Percentiles rank a stretch among this genome's conserved stretches.
Evolutionary conservation across 1,140 invertebrate genomes (phyloP).

Genomic region (Drosophila mayri): DNA sequence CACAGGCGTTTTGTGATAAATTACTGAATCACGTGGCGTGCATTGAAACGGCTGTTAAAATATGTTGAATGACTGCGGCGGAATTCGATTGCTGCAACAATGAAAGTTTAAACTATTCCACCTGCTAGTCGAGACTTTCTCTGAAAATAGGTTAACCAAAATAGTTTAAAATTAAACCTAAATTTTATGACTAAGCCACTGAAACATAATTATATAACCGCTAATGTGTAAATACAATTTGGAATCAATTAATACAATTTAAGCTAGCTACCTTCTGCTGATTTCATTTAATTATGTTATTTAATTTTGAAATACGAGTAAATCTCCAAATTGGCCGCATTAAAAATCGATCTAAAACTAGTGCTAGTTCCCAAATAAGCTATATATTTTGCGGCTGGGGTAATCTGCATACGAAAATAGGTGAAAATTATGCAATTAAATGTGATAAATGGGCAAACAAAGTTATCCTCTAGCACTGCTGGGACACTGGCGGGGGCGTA

Average conservation of each 20-base stretch:
- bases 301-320: neutral
- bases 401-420: conserved; percentile 25
- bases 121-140: conserved; percentile 24
- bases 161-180: neutral
- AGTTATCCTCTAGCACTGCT: conserved; percentile 12
- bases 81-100: conserved; percentile 21
- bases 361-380: conserved; percentile 34
- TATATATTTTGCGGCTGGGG: conserved; percentile 4
- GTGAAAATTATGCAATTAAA: conserved; percentile 80
- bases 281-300: neutral
- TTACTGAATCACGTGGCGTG: conserved; percentile 81
- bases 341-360: conserved; percentile 16
- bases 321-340: neutral
- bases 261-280: neutral
- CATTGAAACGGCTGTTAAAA: conserved; percentile 78
- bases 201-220: neutral
- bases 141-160: conserved; percentile 15
- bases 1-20: conserved; percentile 84
- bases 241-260: neutral
- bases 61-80: conserved; percentile 77
- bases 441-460: conserved; percentile 75
- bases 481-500: neutral
- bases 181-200: neutral
- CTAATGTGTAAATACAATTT: neutral
- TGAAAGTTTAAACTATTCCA: conserved; percentile 25